Base-by-base conservation (phyloP, 1,140 invertebrate genomes). In the Orius insidiosus region DNA sequence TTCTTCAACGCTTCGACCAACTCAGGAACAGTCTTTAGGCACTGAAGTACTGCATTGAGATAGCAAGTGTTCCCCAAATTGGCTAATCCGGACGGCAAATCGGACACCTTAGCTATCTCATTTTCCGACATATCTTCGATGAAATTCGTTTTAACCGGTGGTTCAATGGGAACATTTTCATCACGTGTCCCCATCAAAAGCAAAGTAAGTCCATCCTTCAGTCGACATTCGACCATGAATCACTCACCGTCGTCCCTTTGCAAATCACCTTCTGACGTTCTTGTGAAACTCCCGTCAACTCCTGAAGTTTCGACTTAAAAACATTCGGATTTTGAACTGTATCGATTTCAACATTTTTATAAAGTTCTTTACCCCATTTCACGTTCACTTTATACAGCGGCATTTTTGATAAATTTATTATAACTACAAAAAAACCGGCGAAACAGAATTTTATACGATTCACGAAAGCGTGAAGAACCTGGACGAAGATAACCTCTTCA, bases 61-160 rank as follows among this genome's bases (percentile, higher is more conserved):
- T 99, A 99, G 65, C 96, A 99, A 3, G 95, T 98, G 63, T 99
- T 99, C 4, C 88, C 92, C 44, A 96, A 70, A 66, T 97, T 96
- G 34, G 75, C 78, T 24, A 96, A 68, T 45, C 92, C 92, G 49
- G 85, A 75, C 13, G 82, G 81, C 38, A 85, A 59, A 53, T 84
- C 77, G 54, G 14, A 14, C 11, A 33, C 31, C 4, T 13, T 75
- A 0, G 89, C 88, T n/a, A 94, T 63, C 68, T 96, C 87, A 46
- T 76, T 69, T 60, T 95, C 90, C 62, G 80, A 90, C 88, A 97
- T 92, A 58, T 97, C 93, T 64, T 98, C 93, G 46, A 96, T 72
- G 68, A 98, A 98, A 41, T 85, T 65, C 11, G 85, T 75, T 61
- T 89, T 88, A 55, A 85, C 82, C 15, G 67, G 68, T 7, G 76